phyloP scores from a whole-genome alignment of 2,113 vertebrate species.

The Hydrolagus affinis region DNA sequence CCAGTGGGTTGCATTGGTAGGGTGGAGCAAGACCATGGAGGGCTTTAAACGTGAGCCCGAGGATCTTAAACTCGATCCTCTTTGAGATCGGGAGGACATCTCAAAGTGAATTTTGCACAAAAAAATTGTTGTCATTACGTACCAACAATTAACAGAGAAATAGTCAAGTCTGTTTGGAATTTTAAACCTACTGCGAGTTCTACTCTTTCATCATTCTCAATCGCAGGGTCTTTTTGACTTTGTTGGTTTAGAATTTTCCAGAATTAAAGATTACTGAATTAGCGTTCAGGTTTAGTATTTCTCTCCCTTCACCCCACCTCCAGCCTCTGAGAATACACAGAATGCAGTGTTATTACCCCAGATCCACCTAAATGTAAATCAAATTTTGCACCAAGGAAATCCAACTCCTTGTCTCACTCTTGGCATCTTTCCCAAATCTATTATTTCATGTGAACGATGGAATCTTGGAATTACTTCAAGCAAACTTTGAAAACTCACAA shows the following conservation, averaged over 20 bases:
- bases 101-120: too few species aligned
- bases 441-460: not conserved
- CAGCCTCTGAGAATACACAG: not conserved
- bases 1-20: too few species aligned
- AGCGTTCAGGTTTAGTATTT: not conserved
- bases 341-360: not conserved
- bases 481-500: not conserved
- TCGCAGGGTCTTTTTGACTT: not conserved
- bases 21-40: too few species aligned
- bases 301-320: not conserved
- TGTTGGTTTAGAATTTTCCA: not conserved
- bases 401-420: not conserved
- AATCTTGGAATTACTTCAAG: not conserved
- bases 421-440: not conserved
- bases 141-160: too few species aligned
- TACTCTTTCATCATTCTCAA: not conserved
- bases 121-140: too few species aligned
- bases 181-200: not conserved
- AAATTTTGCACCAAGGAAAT: not conserved
- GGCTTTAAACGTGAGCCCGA: too few species aligned
- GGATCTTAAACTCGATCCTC: too few species aligned
- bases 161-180: not conserved
- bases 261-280: not conserved
- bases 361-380: not conserved
- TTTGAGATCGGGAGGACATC: too few species aligned